Evolutionary conservation across 2,888 invertebrate species (phyloP).

Genomic region (Stenichneumon culpator): DNA sequence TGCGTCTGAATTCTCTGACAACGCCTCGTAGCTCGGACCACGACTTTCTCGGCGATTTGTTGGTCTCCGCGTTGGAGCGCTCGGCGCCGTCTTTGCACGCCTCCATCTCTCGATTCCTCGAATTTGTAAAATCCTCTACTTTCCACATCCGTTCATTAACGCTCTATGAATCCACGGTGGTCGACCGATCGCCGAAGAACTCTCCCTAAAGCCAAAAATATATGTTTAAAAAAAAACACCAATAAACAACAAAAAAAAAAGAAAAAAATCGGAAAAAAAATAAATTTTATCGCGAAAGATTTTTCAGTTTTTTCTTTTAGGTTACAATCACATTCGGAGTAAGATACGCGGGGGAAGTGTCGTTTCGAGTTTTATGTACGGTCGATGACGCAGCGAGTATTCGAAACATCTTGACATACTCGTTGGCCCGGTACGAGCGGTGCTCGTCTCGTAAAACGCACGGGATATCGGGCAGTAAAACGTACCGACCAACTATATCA

Average conservation of each 20-base stretch:
- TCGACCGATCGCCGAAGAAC: slow-evolving; percentile 38
- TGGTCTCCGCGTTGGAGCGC: slow-evolving; percentile 47
- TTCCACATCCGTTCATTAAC: slow-evolving; percentile 35
- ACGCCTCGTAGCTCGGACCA: slow-evolving; percentile 94
- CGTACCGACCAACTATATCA: not conserved
- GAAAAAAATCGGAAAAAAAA: not conserved
- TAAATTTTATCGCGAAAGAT: not conserved
- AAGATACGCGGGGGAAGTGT: slow-evolving; percentile 12
- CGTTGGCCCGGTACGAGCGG: too few relatives aligned
- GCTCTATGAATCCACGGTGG: not conserved
- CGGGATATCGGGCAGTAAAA: not conserved
- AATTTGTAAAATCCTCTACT: slow-evolving; percentile 20
- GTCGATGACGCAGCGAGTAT: slow-evolving; percentile 51
- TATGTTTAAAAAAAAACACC: not conserved
- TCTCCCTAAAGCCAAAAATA: slow-evolving; percentile 55
- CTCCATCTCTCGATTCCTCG: slow-evolving; percentile 71
- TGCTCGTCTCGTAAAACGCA: not conserved
- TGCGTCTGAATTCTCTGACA: slow-evolving; percentile 93
- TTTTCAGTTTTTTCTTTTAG: slow-evolving; percentile 41
- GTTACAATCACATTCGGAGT: slow-evolving; percentile 49
- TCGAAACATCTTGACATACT: slow-evolving; percentile 33
- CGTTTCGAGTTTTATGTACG: not conserved
- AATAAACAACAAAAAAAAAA: not conserved
- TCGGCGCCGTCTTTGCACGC: slow-evolving; percentile 74
- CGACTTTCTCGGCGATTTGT: slow-evolving; percentile 83